Evolutionary conservation across 1,140 invertebrate genomes (phyloP).

Genomic region (Thereuonema tuberculata): DNA sequence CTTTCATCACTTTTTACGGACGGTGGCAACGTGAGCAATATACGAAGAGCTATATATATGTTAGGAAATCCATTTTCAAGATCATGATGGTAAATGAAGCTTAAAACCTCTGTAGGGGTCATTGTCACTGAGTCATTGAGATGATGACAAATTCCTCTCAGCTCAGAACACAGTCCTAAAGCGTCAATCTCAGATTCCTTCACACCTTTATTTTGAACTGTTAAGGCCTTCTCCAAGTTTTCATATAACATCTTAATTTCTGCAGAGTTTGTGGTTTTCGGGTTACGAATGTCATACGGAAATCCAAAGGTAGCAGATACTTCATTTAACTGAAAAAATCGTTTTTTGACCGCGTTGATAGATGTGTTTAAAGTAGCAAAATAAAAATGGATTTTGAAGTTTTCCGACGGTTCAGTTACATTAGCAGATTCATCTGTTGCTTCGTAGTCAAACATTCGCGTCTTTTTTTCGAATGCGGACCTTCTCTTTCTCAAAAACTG

Average conservation of each 20-base stretch:
- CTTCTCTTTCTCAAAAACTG: not conserved
- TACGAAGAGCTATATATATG: conserved; percentile 10
- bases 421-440: not conserved
- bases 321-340: not conserved
- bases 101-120: not conserved
- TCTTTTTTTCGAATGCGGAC: not conserved
- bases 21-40: conserved; percentile 19
- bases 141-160: not conserved
- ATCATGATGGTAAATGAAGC: not conserved
- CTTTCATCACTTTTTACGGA: conserved; percentile 17
- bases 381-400: not conserved
- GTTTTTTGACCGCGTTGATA: not conserved
- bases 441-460: not conserved
- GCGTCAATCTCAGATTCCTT: not conserved
- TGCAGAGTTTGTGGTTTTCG: not conserved
- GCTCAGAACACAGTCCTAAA: not conserved
- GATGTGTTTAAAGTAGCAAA: not conserved
- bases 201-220: not conserved
- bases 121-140: not conserved
- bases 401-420: not conserved
- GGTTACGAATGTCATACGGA: not conserved
- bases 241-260: not conserved
- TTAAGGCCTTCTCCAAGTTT: not conserved
- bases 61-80: not conserved
- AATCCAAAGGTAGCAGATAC: not conserved